phyloP scores from a whole-genome alignment of 2,888 invertebrate genomes.

The Theodoxus fluviatilis region DNA sequence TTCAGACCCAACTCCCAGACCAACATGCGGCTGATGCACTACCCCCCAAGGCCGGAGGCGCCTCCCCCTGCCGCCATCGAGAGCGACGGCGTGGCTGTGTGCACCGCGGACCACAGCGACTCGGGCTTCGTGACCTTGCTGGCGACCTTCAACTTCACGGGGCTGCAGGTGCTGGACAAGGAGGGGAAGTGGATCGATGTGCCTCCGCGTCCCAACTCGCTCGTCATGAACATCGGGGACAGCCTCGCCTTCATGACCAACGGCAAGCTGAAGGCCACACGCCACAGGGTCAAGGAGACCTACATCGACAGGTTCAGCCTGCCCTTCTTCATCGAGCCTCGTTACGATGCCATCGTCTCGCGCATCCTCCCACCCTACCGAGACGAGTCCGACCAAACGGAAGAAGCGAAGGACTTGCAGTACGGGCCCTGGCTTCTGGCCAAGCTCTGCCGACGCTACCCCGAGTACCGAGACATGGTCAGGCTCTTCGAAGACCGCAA shows the following conservation, averaged over 20 bases:
- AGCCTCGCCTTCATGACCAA: slow-evolving; percentile 42
- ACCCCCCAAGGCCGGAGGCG: slow-evolving; percentile 40
- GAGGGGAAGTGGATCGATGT: slow-evolving; percentile 41
- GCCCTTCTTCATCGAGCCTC: slow-evolving; percentile 46
- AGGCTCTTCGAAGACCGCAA: too few relatives aligned
- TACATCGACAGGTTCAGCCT: slow-evolving; percentile 41
- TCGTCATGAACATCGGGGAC: slow-evolving; percentile 48
- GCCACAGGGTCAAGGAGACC: slow-evolving; percentile 44
- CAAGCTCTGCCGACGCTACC: too few relatives aligned
- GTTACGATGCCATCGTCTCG: slow-evolving; percentile 39
- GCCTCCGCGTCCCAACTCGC: slow-evolving; percentile 37
- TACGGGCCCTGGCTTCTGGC: too few relatives aligned
- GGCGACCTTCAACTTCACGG: slow-evolving; percentile 39
- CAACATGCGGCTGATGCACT: slow-evolving; percentile 44
- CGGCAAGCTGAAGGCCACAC: slow-evolving; percentile 42
- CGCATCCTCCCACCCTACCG: too few relatives aligned
- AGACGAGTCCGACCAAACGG: too few relatives aligned
- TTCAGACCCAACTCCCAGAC: slow-evolving; percentile 40
- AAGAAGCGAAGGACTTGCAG: too few relatives aligned
- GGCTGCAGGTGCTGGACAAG: slow-evolving; percentile 39
- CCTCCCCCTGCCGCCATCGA: slow-evolving; percentile 38
- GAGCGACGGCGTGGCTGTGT: too few relatives aligned
- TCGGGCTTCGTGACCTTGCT: slow-evolving; percentile 44
- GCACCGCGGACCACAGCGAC: slow-evolving; percentile 45
- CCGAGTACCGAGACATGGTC: too few relatives aligned